phyloP scores from a whole-genome alignment of 1,140 invertebrate species.

The Drosophila equinoxialis region DNA sequence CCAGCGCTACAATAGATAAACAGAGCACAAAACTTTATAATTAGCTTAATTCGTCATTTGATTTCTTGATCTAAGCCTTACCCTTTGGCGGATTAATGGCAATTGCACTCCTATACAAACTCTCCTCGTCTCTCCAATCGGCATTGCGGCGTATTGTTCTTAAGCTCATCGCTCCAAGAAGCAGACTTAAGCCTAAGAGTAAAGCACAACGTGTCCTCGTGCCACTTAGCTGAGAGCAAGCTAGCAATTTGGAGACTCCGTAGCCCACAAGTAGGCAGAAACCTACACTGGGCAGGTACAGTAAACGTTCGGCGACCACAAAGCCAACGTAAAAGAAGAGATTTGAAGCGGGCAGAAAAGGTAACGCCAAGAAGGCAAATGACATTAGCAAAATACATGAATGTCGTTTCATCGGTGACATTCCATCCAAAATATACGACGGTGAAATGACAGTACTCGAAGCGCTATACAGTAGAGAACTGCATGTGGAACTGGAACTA shows the following conservation, averaged over 20 bases:
- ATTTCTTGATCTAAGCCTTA: slow-evolving; percentile 83
- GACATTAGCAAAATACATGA: slow-evolving; percentile 84
- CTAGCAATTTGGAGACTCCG: slow-evolving; percentile 85
- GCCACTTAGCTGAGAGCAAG: slow-evolving; percentile 40
- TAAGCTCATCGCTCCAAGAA: slow-evolving; percentile 88
- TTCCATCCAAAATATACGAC: slow-evolving; percentile 47
- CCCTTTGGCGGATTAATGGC: slow-evolving; percentile 98
- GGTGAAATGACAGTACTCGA: slow-evolving; percentile 18
- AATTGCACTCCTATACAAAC: slow-evolving; percentile 95
- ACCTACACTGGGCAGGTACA: slow-evolving; percentile 98
- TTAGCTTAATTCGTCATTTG: not conserved
- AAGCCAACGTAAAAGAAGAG: slow-evolving; percentile 98
- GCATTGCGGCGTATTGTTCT: slow-evolving; percentile 92
- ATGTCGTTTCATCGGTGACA: slow-evolving; percentile 48
- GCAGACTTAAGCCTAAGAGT: slow-evolving; percentile 84
- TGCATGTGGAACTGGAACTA: slow-evolving; percentile 16
- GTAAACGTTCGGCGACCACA: slow-evolving; percentile 96
- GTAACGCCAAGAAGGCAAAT: slow-evolving; percentile 91
- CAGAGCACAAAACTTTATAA: slow-evolving; percentile 17
- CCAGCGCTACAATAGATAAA: slow-evolving; percentile 88
- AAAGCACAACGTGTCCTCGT: slow-evolving; percentile 83
- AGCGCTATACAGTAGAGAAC: not conserved
- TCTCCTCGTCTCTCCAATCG: slow-evolving; percentile 97
- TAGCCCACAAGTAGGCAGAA: slow-evolving; percentile 94
- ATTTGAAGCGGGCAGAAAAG: slow-evolving; percentile 97